phyloP scores from a whole-genome alignment of 2,113 vertebrate genomes.

The Misgurnus mizolepis region DNA sequence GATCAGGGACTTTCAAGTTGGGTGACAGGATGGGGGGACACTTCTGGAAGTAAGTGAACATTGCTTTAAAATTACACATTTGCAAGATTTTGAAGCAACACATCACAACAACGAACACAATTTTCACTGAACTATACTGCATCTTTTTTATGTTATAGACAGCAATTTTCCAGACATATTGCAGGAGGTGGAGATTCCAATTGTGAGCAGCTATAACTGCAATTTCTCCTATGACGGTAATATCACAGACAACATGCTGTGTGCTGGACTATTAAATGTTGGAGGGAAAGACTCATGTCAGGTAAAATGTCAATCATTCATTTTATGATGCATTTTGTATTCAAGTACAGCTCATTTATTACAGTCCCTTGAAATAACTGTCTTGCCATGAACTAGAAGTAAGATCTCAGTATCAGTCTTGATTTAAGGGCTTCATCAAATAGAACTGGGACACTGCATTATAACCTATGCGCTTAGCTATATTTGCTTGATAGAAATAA shows the following conservation, averaged over 20 bases:
- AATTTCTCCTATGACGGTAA: constrained; percentile 38
- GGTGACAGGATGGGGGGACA: constrained; percentile 81
- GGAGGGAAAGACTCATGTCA: constrained; percentile 69
- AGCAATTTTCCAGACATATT: constrained; percentile 37
- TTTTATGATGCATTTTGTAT: too few relatives aligned
- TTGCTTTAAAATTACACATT: not conserved
- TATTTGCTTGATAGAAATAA: too few relatives aligned
- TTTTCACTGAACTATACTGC: not conserved
- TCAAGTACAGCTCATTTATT: too few relatives aligned
- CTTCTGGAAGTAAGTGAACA: constrained; percentile 25
- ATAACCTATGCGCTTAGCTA: too few relatives aligned
- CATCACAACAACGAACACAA: not conserved
- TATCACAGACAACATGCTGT: constrained; percentile 52
- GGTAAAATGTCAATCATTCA: not conserved
- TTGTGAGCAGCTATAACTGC: constrained; percentile 53
- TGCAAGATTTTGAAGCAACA: too few relatives aligned
- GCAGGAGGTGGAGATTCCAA: constrained; percentile 64
- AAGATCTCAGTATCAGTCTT: too few relatives aligned
- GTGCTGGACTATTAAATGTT: constrained; percentile 32
- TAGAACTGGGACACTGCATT: too few relatives aligned
- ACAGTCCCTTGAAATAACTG: too few relatives aligned
- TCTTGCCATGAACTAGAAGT: too few relatives aligned
- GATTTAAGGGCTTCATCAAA: too few relatives aligned
- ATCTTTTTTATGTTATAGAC: constrained; percentile 33
- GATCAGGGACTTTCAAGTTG: constrained; percentile 58